Evolutionary conservation across 2,113 vertebrate species (phyloP), one percentile per base, ranked within the genome.

Genomic region (Mugil cephalus): DNA sequence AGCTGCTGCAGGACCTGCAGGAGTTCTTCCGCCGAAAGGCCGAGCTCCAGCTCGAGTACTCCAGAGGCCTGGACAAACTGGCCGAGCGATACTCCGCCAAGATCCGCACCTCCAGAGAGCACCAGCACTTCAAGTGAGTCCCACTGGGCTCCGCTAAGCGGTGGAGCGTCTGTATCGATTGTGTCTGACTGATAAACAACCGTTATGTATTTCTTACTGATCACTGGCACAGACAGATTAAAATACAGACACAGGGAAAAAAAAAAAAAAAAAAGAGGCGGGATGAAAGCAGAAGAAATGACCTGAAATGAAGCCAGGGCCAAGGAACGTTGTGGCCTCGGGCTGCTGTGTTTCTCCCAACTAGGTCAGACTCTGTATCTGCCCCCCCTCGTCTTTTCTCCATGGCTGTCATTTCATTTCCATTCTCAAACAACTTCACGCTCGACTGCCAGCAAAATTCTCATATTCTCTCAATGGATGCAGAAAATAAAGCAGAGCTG

Each of bases 21-120:
- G 97, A 98, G 64, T 98, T 98, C 90, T 97, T 98, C 92, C 95
- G 97, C 58, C 93, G 97, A 74, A 98, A 98, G 84, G 97, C 97
- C 0, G 97, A 98, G 92, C 96, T 98, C 0, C 96, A 98, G 89
- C 92, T 98, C 0, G 97, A 98, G 90, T 98, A 96, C 52, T 97
- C 97, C 43, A 89, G 96, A 38, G 96, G 96, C 90, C 91, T 98
- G 91, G 97, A 98, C 88, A 98, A 98, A 71, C 92, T 98, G 91
- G 96, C 97, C 0, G 97, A 98, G 83, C 94, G 97, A 15, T 98
- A 96, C 93, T 96, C 96, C 10, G 95, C 96, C 86, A 98, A 97
- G 90, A 96, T 98, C 72, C 97, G 97, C 86, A 94, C 95, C 85
- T 96, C 97, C 78, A 91, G 96, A 40, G 97, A 98, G 83, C 97